Evolutionary conservation across 2,888 invertebrate genomes (phyloP), one percentile per base, ranked within the genome.

Genomic region (Netelia inedita): DNA sequence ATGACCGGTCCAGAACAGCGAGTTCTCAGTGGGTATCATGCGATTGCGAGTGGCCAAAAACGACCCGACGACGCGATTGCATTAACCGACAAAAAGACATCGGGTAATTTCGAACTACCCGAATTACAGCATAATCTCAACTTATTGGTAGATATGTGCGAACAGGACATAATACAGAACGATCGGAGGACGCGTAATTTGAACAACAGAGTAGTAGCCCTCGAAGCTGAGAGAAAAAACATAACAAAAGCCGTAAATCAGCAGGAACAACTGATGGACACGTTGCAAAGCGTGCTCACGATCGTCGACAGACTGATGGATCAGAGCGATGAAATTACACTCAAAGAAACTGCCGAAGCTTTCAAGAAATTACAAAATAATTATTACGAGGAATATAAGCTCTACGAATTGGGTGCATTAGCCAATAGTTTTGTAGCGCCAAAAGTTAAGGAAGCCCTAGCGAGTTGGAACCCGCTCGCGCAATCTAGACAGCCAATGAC

Each of bases 1-100:
- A 98, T 99, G 98, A 99, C 99, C 8, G 99, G 99, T 0, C 98
- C 97, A 0, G 98, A 99, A 94, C 97, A 98, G 92, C 95, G 98
- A 78, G 97, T 99, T 53, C 95, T 98, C 1, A 97, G 97, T 91
- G 98, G 98, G 0, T 99, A 99, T 93, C 98, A 98, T 94, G 98
- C 98, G 0, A 95, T 99, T 57, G 96, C 97, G 0, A 97, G 97
- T 35, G 95, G 95, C 61, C 95, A 95, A 85, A 95, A 95, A 88
- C 94, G 94, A 83, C 94, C 95, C 0, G 95, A 95, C 66, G 95
- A 95, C 83, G 94, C 95, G 1, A 94, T 95, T 87, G 92, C 95
- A 0, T 92, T 94, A 0, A 94, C 94, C 3, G 94, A 94, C 89
- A 95, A 95, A 75, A 95, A 95, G 88, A 95, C 95, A 83, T 95